Base-by-base conservation (phyloP, 2,888 invertebrate genomes). In the Torymus tubicola region DNA sequence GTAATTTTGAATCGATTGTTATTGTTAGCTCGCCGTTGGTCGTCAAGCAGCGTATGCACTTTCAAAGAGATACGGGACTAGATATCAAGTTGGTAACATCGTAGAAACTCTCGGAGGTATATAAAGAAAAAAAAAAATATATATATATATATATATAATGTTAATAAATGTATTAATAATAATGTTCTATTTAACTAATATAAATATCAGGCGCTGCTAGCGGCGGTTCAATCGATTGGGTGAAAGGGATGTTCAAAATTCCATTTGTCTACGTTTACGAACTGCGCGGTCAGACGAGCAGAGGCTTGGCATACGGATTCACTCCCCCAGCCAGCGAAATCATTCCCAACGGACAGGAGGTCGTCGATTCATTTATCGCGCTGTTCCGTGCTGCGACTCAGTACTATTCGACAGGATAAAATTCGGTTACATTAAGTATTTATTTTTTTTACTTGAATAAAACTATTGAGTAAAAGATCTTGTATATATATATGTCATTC, bases 171-270 rank as follows among this genome's bases (percentile, higher is more conserved):
- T 2, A 24, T 24, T 24, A 3, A 24, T 24, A 24, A 24, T 3
- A 24, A 24, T 24, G 2, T 24, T 24, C 8, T 31, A 31, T 31
- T 31, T 31, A 16, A 55, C 50, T 14, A 16, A 16, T 86, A 14
- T 87, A 95, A n/a, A n/a, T n/a, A n/a, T n/a, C n/a, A n/a, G 95
- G 94, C 88, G 90, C 92, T 0, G 93, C 94, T 0, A 93, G 93
- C 13, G 96, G 96, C 0, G 92, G 92, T 3, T 93, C 94, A 53
- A 92, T 93, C 78, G 96, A 97, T 87, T 97, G 95, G 95, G 95
- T 94, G 0, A 95, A 96, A 86, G 94, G 93, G 16, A 92, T 91
- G 0, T 93, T 93, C 78, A 93, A 93, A 58, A 93, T 94, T 1
- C 94, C 94, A 0, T 92, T 96, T n/a, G 92, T 93, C 0, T 95